A percentile compares a stretch with the other conserved stretches of the same genome.
Evolutionary conservation across 2,888 invertebrate species (phyloP).

Genomic region (Nasonia oneida): DNA sequence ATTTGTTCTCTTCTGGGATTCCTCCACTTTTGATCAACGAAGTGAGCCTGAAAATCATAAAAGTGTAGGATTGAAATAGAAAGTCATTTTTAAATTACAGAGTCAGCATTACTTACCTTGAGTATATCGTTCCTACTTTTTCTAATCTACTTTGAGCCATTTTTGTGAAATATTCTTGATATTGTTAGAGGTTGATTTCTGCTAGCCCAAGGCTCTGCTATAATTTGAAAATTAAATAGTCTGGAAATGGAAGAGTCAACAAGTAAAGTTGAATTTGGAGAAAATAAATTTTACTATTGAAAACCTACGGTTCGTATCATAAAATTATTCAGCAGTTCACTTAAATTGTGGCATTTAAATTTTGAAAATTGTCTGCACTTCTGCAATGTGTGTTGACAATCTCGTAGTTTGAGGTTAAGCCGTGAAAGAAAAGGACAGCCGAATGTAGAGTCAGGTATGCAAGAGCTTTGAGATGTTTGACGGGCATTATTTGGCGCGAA

Average conservation of each 20-base stretch:
- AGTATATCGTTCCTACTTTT: slow-evolving; percentile 75
- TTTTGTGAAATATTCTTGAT: slow-evolving; percentile 29
- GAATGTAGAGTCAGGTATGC: neutral
- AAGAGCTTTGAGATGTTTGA: neutral
- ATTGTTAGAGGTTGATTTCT: neutral
- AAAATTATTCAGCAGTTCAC: neutral
- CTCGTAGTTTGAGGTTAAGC: neutral
- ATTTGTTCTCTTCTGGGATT: slow-evolving; percentile 89
- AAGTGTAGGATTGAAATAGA: slow-evolving; percentile 27
- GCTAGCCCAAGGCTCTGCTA: neutral
- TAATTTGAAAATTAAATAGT: neutral
- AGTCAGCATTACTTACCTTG: slow-evolving; percentile 68
- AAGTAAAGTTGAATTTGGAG: neutral
- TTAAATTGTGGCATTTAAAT: neutral
- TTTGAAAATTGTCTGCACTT: neutral
- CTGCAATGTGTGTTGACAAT: neutral
- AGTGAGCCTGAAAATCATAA: slow-evolving; percentile 82
- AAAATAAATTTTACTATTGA: neutral
- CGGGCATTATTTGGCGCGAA: neutral
- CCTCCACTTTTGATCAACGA: slow-evolving; percentile 91
- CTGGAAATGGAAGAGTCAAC: neutral
- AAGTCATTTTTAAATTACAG: neutral
- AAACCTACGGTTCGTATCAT: neutral
- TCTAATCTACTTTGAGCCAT: slow-evolving; percentile 77
- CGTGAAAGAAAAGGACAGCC: neutral